These are phyloP conservation scores for Adineta ricciae DNA, from an alignment of 2,888 invertebrate genomes.

Conservation along the genomic window DNA sequence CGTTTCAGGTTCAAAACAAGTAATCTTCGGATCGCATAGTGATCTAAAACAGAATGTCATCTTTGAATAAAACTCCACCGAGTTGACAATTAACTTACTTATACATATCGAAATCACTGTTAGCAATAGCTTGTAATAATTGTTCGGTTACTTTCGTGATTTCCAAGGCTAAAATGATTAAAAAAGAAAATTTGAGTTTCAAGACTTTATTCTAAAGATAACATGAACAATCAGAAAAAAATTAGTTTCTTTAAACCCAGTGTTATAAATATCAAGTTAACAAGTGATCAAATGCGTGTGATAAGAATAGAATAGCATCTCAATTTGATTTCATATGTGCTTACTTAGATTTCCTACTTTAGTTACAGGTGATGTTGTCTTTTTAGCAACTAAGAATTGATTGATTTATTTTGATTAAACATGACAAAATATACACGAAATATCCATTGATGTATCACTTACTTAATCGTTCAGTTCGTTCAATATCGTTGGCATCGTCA, in stretches of 20 bases:
- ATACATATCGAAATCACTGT: slow-evolving; percentile 82
- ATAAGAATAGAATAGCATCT: background rate
- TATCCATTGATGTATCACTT: background rate
- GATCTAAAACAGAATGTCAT: slow-evolving; percentile 68
- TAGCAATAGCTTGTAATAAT: slow-evolving; percentile 91
- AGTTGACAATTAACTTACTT: background rate
- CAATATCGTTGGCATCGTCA: slow-evolving; percentile 59
- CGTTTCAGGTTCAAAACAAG: slow-evolving; percentile 96
- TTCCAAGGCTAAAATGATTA: too few relatives aligned
- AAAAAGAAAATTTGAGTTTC: too few relatives aligned
- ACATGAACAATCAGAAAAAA: too few relatives aligned
- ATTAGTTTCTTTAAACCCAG: background rate
- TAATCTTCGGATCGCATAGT: slow-evolving; percentile 98
- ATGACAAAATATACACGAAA: background rate
- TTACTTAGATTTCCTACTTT: background rate
- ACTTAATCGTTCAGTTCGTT: background rate
- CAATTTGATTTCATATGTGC: background rate
- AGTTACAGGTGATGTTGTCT: background rate
- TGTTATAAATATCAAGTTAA: background rate
- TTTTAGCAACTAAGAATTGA: background rate
- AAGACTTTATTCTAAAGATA: too few relatives aligned
- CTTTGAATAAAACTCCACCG: background rate
- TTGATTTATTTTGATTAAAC: background rate
- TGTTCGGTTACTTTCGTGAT: too few relatives aligned
- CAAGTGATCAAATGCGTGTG: background rate